Evolutionary conservation across 2,888 invertebrate genomes (phyloP), one percentile per base, ranked within the genome.

Genomic region (Drosophila picticornis): DNA sequence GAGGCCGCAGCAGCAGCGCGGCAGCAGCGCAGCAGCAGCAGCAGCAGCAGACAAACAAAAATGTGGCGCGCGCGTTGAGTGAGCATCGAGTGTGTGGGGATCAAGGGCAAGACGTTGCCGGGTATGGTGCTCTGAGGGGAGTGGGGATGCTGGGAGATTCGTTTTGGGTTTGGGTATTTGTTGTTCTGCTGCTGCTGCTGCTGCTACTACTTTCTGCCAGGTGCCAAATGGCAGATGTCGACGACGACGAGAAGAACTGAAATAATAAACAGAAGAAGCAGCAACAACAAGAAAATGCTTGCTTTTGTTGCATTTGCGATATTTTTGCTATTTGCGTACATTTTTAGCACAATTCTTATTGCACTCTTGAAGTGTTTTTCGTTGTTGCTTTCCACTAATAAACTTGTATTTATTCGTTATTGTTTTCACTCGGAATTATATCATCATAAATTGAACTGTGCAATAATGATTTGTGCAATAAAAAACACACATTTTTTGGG

Each of bases 321-420:
- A 57, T 66, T 85, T 58, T 85, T 58, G 70, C 74, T 80, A 75
- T 81, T 81, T 75, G 78, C 87, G 88, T 83, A 90, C 81, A 85
- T 88, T 90, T 90, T 90, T 90, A 85, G 88, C 85, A 85, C 90
- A 83, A 83, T 83, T 90, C 66, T 64, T 55, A 68, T 73, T 82
- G 83, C 84, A 86, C 84, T 88, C 46, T 77, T 43, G 57, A 43
- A 57, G 43, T 57, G 57, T 31, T 72, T 46, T 84, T 67, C 72
- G 77, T 66, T 61, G 68, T 56, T 25, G 34, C 32, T 27, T 56
- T 56, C 3, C 38, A 56, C 56, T 16, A 31, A 57, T 16, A 31
- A 57, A 55, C 60, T 63, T 57, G 40, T 11, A 34, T 34, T 55
- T 65, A 29, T 46, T 72, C 5, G 62, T 53, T 56, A 57, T 31